Base-by-base conservation (phyloP, 2,888 invertebrate genomes). In the Aphrophora alni region DNA sequence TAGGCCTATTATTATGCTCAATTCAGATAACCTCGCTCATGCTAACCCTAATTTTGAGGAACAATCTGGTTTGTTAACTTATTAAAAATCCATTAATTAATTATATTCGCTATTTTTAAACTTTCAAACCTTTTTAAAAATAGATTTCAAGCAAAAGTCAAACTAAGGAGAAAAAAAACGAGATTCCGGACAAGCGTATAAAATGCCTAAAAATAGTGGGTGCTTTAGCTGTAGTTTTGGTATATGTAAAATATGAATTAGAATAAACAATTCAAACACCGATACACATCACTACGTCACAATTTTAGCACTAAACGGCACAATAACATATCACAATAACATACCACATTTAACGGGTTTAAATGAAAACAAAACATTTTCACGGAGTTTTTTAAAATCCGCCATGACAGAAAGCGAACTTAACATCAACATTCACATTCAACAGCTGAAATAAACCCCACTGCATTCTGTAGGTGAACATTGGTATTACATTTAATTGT, bases 381-480 rank as follows among this genome's bases (percentile, higher is more conserved):
- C 21, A 59, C 59, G 14, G 17, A 14, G 4, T 21, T 59, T 59
- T 59, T 59, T 21, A 12, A 44, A 44, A 59, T 59, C 59, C 59
- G 59, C 59, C 59, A 59, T 59, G n/a, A 59, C 59, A 59, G 59
- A 59, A 59, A 59, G 59, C 59, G 21, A 59, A 59, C 21, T 59
- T n/a, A n/a, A n/a, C n/a, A n/a, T n/a, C n/a, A 59, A 59, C 59
- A 59, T 21, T 2, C 12, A 59, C 59, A 59, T 59, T 59, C 59
- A 59, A 59, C 59, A 59, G 59, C 59, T 59, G 59, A 59, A 59
- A 44, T 44, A 44, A 14, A 44, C 44, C 21, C n/a, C 7, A 12
- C n/a, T 21, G 59, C 59, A 59, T 21, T 59, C 59, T 59, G 21
- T 21, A 1, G 59, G 59, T 21, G 59, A 59, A 21, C n/a, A 59